These are phyloP conservation scores for Mimumesa dahlbomi DNA, from an alignment of 2,888 invertebrate genomes.

Conservation along the genomic window DNA sequence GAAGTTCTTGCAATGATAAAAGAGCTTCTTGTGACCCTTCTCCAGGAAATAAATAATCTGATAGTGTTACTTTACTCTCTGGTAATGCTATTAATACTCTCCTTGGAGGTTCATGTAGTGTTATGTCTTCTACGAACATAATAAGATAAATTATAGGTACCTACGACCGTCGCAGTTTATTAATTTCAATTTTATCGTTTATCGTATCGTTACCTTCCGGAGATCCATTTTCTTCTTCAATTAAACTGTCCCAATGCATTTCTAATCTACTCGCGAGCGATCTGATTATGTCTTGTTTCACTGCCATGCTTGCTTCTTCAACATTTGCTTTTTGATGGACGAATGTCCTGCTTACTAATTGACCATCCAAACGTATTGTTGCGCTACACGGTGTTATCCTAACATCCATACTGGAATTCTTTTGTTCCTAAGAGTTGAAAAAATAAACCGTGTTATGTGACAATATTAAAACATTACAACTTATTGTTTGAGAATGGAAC, in stretches of 20 bases:
- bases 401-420: constrained; percentile 46
- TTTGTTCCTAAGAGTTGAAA: constrained; percentile 27
- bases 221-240: constrained; percentile 88
- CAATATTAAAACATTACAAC: too few species aligned
- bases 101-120: constrained; percentile 94
- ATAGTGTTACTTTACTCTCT: constrained; percentile 85
- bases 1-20: constrained; percentile 89
- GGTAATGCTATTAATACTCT: constrained; percentile 90
- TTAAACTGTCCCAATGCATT: constrained; percentile 95
- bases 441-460: constrained; percentile 20
- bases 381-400: constrained; percentile 81
- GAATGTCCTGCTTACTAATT: constrained; percentile 88
- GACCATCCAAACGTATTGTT: constrained; percentile 87
- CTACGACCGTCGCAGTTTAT: too few species aligned
- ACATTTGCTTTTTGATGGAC: constrained; percentile 89
- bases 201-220: constrained; percentile 85
- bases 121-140: constrained; percentile 88
- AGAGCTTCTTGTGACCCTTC: constrained; percentile 92
- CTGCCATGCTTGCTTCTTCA: constrained; percentile 86
- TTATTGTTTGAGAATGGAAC: too few species aligned
- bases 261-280: constrained; percentile 93
- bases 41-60: constrained; percentile 95
- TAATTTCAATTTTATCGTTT: too few species aligned
- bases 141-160: too few species aligned
- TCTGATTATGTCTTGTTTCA: constrained; percentile 92